Conservation (phyloP, 2,797 vertebrate genomes). For the Danio aesculapii region DNA sequence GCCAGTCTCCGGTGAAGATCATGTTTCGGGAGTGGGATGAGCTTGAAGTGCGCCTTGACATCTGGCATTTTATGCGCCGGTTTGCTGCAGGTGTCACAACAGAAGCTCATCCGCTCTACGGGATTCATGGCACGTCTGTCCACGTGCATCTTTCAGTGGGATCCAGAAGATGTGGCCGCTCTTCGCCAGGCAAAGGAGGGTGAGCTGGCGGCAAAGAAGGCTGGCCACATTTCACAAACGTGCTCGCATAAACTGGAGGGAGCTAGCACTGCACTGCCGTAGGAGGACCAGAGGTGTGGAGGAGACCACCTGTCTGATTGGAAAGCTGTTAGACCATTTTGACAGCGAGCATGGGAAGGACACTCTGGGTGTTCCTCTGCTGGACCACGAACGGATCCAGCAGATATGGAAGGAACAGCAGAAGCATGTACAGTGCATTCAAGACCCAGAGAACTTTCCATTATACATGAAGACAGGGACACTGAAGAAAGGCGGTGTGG, state of each 20-base stretch:
- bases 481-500: conserved; percentile 6
- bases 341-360: neutral
- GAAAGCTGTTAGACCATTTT: neutral
- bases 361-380: no score
- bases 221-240: neutral
- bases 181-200: neutral
- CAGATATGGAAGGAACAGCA: no score
- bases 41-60: conserved; percentile 2
- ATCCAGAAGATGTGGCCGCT: conserved; percentile 15
- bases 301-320: neutral
- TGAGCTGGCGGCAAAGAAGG: neutral
- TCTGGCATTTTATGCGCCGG: conserved; percentile 6
- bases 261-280: conserved; percentile 12
- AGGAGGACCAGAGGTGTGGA: neutral
- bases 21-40: conserved; percentile 1
- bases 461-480: neutral
- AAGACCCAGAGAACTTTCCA: no score
- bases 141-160: neutral
- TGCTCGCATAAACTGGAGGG: neutral
- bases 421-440: no score
- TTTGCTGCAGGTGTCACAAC: conserved; percentile 16
- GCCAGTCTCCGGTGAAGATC: neutral
- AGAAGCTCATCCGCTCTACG: conserved; percentile 17
- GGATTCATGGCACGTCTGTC: conserved; percentile 1
- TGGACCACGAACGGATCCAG: no score